phyloP scores from a whole-genome alignment of 2,797 vertebrate species.

The Micropoecilia bifurca region DNA sequence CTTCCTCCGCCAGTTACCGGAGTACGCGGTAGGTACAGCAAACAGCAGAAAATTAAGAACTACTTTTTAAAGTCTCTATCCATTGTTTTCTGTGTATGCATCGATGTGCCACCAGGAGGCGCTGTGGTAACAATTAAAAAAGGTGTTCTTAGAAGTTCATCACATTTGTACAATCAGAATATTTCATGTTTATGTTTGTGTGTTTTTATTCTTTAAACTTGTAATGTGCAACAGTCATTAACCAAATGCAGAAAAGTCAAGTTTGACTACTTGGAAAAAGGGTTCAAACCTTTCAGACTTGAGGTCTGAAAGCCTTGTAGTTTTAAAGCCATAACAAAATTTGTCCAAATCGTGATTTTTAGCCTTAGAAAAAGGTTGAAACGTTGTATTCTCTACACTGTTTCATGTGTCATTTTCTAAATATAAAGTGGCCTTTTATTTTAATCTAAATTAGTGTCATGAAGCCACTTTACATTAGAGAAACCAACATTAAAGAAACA shows the following conservation, averaged over 20 bases:
- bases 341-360: neutral
- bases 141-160: neutral
- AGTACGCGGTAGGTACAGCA: slow-evolving; percentile 83
- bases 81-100: neutral
- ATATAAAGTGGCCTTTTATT: neutral
- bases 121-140: slow-evolving; percentile 24
- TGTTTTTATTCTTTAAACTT: neutral
- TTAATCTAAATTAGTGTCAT: neutral
- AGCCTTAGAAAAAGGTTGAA: neutral
- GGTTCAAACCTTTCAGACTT: neutral
- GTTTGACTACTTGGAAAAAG: neutral
- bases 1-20: slow-evolving; percentile 87
- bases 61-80: neutral
- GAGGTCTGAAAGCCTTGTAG: neutral
- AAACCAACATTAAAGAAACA: neutral
- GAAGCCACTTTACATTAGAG: neutral
- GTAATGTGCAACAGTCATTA: neutral
- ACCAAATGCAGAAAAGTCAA: neutral
- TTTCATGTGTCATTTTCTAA: neutral
- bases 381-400: neutral
- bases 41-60: neutral
- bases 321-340: neutral
- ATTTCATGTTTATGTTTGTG: no score
- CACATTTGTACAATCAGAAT: no score
- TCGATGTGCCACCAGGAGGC: slow-evolving; percentile 22